Evolutionary conservation across 2,797 vertebrate genomes (phyloP), one percentile per base, ranked within the genome.

Genomic region (Sebastes trivittatus): DNA sequence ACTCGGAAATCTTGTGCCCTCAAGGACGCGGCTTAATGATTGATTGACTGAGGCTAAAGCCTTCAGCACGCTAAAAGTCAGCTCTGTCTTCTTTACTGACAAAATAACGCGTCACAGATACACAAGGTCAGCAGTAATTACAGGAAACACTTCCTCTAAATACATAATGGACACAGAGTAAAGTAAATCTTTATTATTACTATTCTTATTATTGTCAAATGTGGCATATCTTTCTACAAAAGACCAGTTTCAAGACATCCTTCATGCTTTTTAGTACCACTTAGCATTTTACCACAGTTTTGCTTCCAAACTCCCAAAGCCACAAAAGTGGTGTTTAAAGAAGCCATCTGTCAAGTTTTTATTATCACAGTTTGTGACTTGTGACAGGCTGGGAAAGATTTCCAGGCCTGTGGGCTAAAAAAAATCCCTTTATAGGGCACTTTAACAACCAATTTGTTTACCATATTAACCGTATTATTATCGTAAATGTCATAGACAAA

Each of bases 21-120:
- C 84, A 88, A 90, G 88, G 93, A 88, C 84, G 5, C 64, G 23
- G 58, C 75, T 78, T 72, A 89, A 69, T 89, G 91, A 95, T 91
- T 93, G 87, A 95, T 86, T 77, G 78, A 85, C 88, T 85, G 84
- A 74, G 75, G 88, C 87, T 76, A 76, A 89, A 91, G 80, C 91
- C 87, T 84, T 92, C 83, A 78, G 87, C 85, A 46, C 80, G 75
- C 81, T 83, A 68, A 85, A 91, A 87, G 77, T 87, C 84, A 81
- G 83, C 85, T 92, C 83, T 49, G 80, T 95, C 91, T 92, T 90
- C 80, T 81, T 88, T 80, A 85, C 77, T 52, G 74, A 89, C 74
- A 88, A 70, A 70, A 49, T 32, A 74, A 66, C 10, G 34, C 67
- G 65, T 80, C 83, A 27, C 71, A 83, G 55, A 86, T 92, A 69